Evolutionary conservation across 2,797 vertebrate genomes (phyloP), one percentile per base, ranked within the genome.

Genomic region (Phrynocephalus forsythii): DNA sequence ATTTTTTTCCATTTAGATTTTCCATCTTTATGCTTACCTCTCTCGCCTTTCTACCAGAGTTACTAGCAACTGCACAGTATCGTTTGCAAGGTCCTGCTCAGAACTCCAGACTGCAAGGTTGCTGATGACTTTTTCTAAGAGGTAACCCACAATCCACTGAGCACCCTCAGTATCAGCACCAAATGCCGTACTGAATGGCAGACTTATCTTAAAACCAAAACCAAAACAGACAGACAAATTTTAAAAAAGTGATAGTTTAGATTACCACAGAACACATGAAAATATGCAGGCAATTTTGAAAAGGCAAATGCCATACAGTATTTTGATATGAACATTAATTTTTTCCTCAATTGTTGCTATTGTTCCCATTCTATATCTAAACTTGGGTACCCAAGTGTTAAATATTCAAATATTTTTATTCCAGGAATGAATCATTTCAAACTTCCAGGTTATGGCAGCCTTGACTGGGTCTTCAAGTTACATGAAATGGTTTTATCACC

Each of bases 41-140:
- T 99, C 99, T 95, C 98, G 97, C 95, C 98, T 98, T 95, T 99
- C 99, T 90, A 99, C 99, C 94, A 99, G 96, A 3, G 98, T 98
- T 95, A 99, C 99, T 95, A 99, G 97, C 92, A 99, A 97, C 91
- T 99, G 98, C 95, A 99, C 99, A 0, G 99, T 99, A 95, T 99
- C 99, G 85, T 98, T 99, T 52, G 99, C 98, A 88, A 99, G 97
- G 91, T 99, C 99, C 1, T 98, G 96, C 96, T 99, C 99, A 11
- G 98, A 98, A 96, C 98, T 99, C 98, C 99, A 99, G 91, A 99
- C 99, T 0, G 98, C 98, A 91, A 99, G 97, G 95, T 99, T 99
- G 96, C 98, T 99, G 95, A 99, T 99, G 92, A 99, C 99, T 95
- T 99, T 99, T 96, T 99, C 98, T 96, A 99, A 97, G 84, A 99